Conservation (phyloP, 1,140 invertebrate species). For the Cardiocondyla obscurior region DNA sequence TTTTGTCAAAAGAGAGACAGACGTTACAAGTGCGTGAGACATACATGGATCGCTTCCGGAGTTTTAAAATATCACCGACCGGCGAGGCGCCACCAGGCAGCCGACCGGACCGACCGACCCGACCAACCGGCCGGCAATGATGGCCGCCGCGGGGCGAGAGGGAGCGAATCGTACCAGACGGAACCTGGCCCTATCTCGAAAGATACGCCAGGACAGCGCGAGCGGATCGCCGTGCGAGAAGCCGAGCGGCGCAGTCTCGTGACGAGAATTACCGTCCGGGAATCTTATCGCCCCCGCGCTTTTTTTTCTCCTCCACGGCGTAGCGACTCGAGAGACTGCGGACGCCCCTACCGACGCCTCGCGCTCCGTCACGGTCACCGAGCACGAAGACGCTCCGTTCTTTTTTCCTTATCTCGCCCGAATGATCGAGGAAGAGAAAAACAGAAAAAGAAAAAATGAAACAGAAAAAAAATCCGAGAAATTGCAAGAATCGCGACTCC, state of each 20-base stretch:
- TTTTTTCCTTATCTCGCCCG: too few species aligned
- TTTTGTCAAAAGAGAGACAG: neutral
- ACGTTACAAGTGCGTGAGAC: too few species aligned
- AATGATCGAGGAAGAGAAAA: too few species aligned
- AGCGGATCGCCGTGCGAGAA: neutral
- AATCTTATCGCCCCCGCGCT: too few species aligned
- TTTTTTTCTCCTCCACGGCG: neutral
- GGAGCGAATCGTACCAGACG: neutral
- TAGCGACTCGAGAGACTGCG: too few species aligned
- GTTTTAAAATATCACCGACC: constrained; percentile 53
- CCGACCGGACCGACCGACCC: constrained; percentile 9
- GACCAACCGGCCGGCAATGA: constrained; percentile 67
- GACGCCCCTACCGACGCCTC: neutral
- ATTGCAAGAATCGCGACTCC: too few species aligned
- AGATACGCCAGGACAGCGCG: constrained; percentile 49
- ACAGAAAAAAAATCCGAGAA: too few species aligned
- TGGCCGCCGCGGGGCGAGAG: constrained; percentile 18
- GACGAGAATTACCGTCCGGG: too few species aligned
- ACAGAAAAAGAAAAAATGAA: too few species aligned
- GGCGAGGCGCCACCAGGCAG: constrained; percentile 48
- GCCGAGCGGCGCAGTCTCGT: neutral
- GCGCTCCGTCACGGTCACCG: neutral
- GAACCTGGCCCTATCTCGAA: neutral
- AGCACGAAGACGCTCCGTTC: neutral
- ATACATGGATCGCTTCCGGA: neutral